Evolutionary conservation across 2,113 vertebrate genomes (phyloP).

Genomic region (Lathamus discolor): DNA sequence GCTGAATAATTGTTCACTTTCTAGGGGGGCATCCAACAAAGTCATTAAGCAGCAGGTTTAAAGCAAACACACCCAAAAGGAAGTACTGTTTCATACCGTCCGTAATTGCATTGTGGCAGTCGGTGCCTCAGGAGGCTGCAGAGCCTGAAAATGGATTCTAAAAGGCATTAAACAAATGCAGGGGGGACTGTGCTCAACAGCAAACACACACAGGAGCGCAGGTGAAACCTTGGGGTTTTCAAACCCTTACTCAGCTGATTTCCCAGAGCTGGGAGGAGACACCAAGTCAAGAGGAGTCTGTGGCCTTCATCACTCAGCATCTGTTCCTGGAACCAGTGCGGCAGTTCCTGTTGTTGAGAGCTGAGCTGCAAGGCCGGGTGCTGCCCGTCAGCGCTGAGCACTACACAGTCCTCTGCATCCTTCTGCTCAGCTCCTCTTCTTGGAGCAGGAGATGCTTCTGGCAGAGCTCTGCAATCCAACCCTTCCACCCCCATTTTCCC

Average conservation of each 20-base stretch:
- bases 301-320: neutral
- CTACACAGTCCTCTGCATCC: neutral
- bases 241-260: neutral
- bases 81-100: neutral
- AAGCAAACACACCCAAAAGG: slow-evolving; percentile 56
- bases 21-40: slow-evolving; percentile 38
- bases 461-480: neutral
- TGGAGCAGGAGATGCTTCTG: neutral
- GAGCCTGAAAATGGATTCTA: slow-evolving; percentile 38
- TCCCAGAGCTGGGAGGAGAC: neutral
- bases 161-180: slow-evolving; percentile 15
- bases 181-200: neutral
- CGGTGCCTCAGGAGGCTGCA: neutral
- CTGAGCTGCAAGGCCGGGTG: neutral
- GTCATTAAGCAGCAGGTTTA: slow-evolving; percentile 49
- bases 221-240: neutral
- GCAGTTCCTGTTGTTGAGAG: neutral
- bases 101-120: slow-evolving; percentile 18
- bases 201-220: neutral
- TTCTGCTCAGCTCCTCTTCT: neutral
- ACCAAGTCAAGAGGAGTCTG: neutral
- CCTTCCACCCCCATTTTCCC: neutral
- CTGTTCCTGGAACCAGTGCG: neutral
- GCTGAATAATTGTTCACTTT: slow-evolving; percentile 11
- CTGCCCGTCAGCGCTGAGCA: neutral